phyloP scores from a whole-genome alignment of 2,113 vertebrate species.

The Gavialis gangeticus region DNA sequence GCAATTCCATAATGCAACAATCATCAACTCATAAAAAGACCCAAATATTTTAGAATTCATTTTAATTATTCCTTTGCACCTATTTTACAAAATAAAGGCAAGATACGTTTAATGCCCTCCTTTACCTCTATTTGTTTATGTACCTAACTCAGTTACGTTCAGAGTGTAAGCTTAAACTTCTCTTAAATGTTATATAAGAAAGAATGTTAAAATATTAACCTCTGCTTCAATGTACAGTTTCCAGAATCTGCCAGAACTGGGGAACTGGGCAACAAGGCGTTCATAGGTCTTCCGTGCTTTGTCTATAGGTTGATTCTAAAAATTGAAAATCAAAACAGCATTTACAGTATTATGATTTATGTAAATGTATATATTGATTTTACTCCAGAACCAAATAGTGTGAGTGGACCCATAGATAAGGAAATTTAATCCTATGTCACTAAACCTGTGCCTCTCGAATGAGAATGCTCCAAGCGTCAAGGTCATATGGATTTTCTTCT shows the following conservation, averaged over 20 bases:
- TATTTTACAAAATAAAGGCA: conserved; percentile 86
- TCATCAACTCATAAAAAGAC: conserved; percentile 90
- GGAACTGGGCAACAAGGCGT: conserved; percentile 99
- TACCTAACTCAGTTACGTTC: conserved; percentile 75
- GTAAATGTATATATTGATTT: conserved; percentile 76
- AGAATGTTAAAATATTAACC: conserved; percentile 93
- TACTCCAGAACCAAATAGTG: conserved; percentile 84
- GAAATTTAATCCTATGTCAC: conserved; percentile 99
- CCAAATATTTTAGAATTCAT: conserved; percentile 84
- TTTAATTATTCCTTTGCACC: conserved; percentile 82
- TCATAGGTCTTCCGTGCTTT: conserved; percentile 99
- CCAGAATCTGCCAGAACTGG: conserved; percentile 99
- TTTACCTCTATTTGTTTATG: conserved; percentile 68
- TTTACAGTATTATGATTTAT: conserved; percentile 85
- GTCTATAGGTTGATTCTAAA: conserved; percentile 99
- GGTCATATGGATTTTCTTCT: conserved; percentile 99
- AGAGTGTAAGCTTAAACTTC: conserved; percentile 86
- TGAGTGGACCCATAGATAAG: conserved; percentile 89
- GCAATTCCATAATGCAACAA: conserved; percentile 99
- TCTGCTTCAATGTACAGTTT: conserved; percentile 99
- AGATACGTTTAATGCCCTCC: conserved; percentile 75
- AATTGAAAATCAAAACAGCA: conserved; percentile 92
- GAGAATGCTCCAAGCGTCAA: conserved; percentile 99
- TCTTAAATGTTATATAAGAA: conserved; percentile 81
- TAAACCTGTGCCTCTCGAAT: conserved; percentile 99